phyloP scores from a whole-genome alignment of 2,113 vertebrate genomes.

The Austrofundulus limnaeus region DNA sequence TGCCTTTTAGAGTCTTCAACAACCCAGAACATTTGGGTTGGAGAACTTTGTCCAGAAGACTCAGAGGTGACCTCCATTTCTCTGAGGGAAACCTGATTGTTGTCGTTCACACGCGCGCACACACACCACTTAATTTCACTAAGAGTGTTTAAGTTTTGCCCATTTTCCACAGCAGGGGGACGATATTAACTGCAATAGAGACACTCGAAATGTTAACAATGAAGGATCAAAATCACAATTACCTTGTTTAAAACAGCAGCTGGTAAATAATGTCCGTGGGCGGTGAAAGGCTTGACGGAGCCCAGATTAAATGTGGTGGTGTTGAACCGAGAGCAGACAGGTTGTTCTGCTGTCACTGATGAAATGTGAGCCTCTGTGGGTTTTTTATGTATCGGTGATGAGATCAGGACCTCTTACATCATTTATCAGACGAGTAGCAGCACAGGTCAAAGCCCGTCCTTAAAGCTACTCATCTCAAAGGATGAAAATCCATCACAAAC shows the following conservation, averaged over 20 bases:
- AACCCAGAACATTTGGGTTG: background rate
- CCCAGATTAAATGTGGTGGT: background rate
- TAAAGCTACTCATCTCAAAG: too few species aligned
- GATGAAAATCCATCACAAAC: too few species aligned
- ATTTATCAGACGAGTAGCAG: too few species aligned
- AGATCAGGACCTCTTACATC: background rate
- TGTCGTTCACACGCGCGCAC: background rate
- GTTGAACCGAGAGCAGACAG: background rate
- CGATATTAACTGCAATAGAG: conserved; percentile 23
- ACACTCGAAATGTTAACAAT: conserved; percentile 44
- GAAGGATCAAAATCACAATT: conserved; percentile 43
- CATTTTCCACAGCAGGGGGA: conserved; percentile 30
- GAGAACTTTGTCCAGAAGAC: background rate
- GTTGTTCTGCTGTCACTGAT: background rate
- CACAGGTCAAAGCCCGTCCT: too few species aligned
- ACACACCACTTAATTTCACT: conserved; percentile 38
- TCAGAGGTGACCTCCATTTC: conserved; percentile 4
- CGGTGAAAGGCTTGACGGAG: conserved; percentile 18
- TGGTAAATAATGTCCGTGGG: conserved; percentile 26
- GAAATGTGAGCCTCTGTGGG: conserved; percentile 24
- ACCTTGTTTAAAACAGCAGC: conserved; percentile 40
- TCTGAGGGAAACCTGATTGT: conserved; percentile 17
- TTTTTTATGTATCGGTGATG: background rate
- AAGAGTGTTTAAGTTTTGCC: conserved; percentile 33
- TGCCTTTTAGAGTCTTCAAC: conserved; percentile 11